These are phyloP conservation scores for Sinocyclocheilus maitianheensis DNA, from an alignment of 2,113 vertebrate species.

Conservation along the genomic window DNA sequence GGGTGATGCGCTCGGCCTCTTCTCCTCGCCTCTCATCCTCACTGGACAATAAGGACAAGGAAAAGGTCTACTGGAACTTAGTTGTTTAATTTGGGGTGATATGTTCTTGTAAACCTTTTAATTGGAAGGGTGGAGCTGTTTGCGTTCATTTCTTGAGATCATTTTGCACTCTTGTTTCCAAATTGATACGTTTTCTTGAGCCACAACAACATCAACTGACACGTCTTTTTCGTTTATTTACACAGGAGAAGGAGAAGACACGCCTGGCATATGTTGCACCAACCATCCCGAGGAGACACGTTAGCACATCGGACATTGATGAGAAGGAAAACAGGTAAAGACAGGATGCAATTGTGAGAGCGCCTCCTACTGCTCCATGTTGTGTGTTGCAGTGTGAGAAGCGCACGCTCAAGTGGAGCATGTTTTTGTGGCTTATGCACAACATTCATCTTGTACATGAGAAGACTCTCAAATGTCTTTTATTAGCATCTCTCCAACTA, in stretches of 20 bases:
- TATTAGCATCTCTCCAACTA: not conserved
- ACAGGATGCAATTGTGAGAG: not conserved
- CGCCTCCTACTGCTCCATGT: slow-evolving; percentile 45
- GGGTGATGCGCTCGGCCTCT: slow-evolving; percentile 96
- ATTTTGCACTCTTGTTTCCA: not conserved
- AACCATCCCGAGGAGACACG: slow-evolving; percentile 91
- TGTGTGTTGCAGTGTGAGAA: slow-evolving; percentile 47
- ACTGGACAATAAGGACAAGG: slow-evolving; percentile 97
- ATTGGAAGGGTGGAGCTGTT: no score
- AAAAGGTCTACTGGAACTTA: slow-evolving; percentile 76
- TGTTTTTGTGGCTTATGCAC: slow-evolving; percentile 50
- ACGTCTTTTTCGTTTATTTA: not conserved
- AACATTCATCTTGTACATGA: not conserved
- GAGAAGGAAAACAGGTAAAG: slow-evolving; percentile 96
- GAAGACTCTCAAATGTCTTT: not conserved
- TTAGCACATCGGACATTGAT: slow-evolving; percentile 94
- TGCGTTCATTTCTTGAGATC: not conserved
- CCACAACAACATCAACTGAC: no score
- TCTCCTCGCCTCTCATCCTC: slow-evolving; percentile 94
- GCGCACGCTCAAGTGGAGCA: slow-evolving; percentile 44
- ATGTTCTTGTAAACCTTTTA: no score
- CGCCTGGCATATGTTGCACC: slow-evolving; percentile 92
- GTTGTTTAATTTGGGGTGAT: no score
- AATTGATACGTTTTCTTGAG: not conserved
- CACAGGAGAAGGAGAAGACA: slow-evolving; percentile 93